Evolutionary conservation across 2,113 vertebrate species (phyloP).

Genomic region (Dinomys branickii): DNA sequence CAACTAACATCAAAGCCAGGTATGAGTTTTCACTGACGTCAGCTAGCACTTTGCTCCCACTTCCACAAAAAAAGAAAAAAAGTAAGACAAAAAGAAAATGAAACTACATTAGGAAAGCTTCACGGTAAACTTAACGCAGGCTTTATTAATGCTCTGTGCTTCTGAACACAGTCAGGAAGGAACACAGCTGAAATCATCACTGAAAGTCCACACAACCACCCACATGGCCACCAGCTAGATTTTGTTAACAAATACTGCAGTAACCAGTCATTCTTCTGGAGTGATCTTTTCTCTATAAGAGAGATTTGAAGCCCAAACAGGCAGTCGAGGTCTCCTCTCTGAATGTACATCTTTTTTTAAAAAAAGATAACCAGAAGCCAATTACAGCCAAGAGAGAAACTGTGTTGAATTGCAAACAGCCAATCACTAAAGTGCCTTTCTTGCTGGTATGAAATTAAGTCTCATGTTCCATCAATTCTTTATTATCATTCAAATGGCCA

Average conservation of each 20-base stretch:
- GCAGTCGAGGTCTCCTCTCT: neutral
- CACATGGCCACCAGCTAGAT: neutral
- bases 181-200: neutral
- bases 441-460: slow-evolving; percentile 46
- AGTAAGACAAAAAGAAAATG: neutral
- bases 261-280: slow-evolving; percentile 3
- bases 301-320: slow-evolving; percentile 32
- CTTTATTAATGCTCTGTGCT: neutral
- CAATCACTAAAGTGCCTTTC: slow-evolving; percentile 47
- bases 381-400: slow-evolving; percentile 41
- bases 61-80: neutral
- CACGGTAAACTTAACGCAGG: neutral
- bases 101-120: neutral
- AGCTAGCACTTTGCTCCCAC: neutral
- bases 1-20: slow-evolving; percentile 16
- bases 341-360: neutral
- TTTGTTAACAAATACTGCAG: neutral
- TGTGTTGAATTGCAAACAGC: slow-evolving; percentile 55
- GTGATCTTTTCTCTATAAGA: slow-evolving; percentile 3
- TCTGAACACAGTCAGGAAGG: neutral
- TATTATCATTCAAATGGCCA: neutral
- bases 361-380: slow-evolving; percentile 53
- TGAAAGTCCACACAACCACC: neutral
- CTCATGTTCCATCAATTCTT: slow-evolving; percentile 42
- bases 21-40: neutral